Percentiles rank a stretch among this genome's conserved stretches.
phyloP scores from a whole-genome alignment of 2,113 vertebrate genomes.

The Amphiprion ocellaris region DNA sequence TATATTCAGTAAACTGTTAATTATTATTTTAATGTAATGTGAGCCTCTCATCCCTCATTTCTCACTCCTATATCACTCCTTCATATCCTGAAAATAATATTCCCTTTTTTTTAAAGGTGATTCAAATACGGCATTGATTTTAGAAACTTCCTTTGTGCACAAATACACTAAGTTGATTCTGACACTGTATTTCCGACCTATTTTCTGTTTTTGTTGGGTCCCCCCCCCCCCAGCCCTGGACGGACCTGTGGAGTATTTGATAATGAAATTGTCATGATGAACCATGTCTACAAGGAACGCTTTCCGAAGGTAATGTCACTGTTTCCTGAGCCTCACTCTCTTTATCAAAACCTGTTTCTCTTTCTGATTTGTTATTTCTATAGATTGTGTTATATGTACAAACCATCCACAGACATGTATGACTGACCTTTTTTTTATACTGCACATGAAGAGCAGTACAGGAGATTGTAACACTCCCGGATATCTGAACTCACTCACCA shows the following conservation, averaged over 20 bases:
- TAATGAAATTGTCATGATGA: constrained; percentile 98
- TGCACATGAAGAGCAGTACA: background rate
- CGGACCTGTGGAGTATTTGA: constrained; percentile 91
- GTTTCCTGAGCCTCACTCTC: background rate
- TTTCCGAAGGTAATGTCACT: constrained; percentile 91
- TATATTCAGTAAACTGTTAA: background rate
- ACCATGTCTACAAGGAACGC: constrained; percentile 96
- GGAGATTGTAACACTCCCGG: background rate
- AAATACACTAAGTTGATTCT: too few relatives aligned
- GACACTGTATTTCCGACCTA: background rate
- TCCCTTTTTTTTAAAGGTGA: constrained; percentile 2
- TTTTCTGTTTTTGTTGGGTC: constrained; percentile 19
- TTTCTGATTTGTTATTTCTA: background rate
- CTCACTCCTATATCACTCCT: background rate
- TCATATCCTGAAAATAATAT: background rate
- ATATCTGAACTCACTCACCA: background rate
- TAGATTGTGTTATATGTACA: background rate
- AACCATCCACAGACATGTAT: background rate
- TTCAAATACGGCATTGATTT: background rate
- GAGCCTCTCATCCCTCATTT: background rate
- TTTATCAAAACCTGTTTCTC: background rate
- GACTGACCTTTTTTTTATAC: background rate
- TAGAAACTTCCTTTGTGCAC: too few relatives aligned
- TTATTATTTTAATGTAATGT: background rate
- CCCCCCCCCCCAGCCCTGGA: constrained; percentile 86